phyloP scores from a whole-genome alignment of 2,888 invertebrate genomes.

The Dynastes grantii region DNA sequence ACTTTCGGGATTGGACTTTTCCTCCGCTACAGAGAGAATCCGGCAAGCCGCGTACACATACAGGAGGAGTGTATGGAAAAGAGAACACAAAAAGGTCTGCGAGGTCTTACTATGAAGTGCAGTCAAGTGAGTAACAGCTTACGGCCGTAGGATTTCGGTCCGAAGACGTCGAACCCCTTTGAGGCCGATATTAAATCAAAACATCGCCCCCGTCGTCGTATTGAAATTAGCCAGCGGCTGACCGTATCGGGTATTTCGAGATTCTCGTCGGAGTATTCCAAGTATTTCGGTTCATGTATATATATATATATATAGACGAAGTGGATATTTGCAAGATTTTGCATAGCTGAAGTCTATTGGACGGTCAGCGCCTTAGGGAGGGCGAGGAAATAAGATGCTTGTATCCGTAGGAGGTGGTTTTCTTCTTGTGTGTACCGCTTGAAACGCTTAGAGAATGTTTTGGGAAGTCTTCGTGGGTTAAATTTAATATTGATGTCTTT shows the following conservation, averaged over 20 bases:
- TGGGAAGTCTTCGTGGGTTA: not conserved
- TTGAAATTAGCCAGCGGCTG: slow-evolving; percentile 57
- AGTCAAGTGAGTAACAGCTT: slow-evolving; percentile 52
- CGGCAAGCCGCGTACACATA: too few species aligned
- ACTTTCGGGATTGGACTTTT: too few species aligned
- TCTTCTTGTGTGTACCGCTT: not conserved
- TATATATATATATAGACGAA: not conserved
- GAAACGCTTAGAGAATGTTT: not conserved
- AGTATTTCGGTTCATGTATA: not conserved
- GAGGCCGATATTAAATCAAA: slow-evolving; percentile 60
- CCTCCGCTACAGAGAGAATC: too few species aligned
- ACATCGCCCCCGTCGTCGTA: slow-evolving; percentile 55
- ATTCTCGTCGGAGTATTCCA: not conserved
- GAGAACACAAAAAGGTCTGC: not conserved
- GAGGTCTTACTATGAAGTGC: slow-evolving; percentile 48
- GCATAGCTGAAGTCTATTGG: not conserved
- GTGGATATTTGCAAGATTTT: not conserved
- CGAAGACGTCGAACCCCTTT: slow-evolving; percentile 52
- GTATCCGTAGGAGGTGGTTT: not conserved
- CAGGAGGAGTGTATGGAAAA: too few species aligned
- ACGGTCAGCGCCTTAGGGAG: not conserved
- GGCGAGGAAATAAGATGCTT: not conserved
- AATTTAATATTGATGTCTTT: not conserved
- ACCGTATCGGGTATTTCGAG: slow-evolving; percentile 34
- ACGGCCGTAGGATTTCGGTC: slow-evolving; percentile 56